These are phyloP conservation scores for Rhingia campestris DNA, from an alignment of 2,888 invertebrate species.

Conservation along the genomic window DNA sequence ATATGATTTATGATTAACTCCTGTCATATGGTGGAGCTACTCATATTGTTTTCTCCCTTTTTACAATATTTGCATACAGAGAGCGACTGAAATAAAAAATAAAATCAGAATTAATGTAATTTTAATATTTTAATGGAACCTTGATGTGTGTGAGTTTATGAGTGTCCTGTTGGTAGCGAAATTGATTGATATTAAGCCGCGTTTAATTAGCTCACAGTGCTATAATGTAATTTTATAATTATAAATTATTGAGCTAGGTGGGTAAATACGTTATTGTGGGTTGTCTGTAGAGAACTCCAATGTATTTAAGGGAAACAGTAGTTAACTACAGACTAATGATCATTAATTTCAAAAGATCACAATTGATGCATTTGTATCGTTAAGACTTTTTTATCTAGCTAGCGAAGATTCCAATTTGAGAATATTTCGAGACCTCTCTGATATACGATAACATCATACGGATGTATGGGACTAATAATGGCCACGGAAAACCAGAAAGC, in stretches of 20 bases:
- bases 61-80: conserved; percentile 19
- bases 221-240: conserved; percentile 34
- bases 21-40: conserved; percentile 41
- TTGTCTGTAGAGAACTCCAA: too few relatives aligned
- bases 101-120: conserved; percentile 70
- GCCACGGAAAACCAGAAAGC: too few relatives aligned
- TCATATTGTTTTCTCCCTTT: not conserved
- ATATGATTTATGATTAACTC: conserved; percentile 68
- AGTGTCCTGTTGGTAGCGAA: conserved; percentile 7
- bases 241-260: conserved; percentile 4
- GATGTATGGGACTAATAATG: too few relatives aligned
- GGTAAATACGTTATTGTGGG: too few relatives aligned
- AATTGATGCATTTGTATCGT: too few relatives aligned
- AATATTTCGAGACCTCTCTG: too few relatives aligned
- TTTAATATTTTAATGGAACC: conserved; percentile 71
- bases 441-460: too few relatives aligned
- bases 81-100: conserved; percentile 28
- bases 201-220: conserved; percentile 51
- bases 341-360: too few relatives aligned
- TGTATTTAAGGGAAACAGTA: too few relatives aligned
- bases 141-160: conserved; percentile 44
- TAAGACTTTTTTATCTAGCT: too few relatives aligned
- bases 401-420: too few relatives aligned
- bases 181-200: conserved; percentile 66
- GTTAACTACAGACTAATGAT: too few relatives aligned